Conservation (phyloP, 2,113 vertebrate species). For the Aspidoscelis tigris region DNA sequence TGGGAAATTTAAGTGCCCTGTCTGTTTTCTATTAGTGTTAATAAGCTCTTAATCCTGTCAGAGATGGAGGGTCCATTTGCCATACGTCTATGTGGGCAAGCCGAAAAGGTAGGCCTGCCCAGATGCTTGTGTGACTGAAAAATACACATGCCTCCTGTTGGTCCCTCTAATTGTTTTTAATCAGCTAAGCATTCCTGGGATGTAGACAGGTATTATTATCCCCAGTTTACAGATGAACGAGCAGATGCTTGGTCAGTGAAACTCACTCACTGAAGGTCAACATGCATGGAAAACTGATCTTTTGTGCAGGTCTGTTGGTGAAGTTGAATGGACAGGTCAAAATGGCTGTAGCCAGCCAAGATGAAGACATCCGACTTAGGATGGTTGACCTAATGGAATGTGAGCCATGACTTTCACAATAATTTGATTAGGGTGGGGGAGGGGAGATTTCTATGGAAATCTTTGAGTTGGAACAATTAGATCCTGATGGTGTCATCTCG, state of each 20-base stretch:
- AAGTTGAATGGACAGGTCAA: neutral
- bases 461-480: neutral
- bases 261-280: neutral
- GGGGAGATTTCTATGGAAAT: neutral
- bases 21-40: conserved; percentile 51
- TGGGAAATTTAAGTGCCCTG: conserved; percentile 40
- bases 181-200: conserved; percentile 21
- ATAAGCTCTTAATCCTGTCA: conserved; percentile 40
- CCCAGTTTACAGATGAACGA: neutral
- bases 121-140: conserved; percentile 5
- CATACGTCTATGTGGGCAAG: neutral
- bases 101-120: neutral
- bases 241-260: neutral
- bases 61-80: conserved; percentile 14
- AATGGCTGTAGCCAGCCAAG: neutral
- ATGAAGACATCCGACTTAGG: neutral
- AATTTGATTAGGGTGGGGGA: too few relatives aligned
- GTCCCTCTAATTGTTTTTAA: conserved; percentile 20
- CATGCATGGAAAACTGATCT: neutral
- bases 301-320: neutral
- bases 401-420: neutral
- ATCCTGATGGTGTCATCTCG: neutral
- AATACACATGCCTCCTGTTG: accelerated
- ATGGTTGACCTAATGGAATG: too few relatives aligned
- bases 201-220: neutral